phyloP scores from a whole-genome alignment of 2,113 vertebrate genomes.

The Copsychus sechellarum region DNA sequence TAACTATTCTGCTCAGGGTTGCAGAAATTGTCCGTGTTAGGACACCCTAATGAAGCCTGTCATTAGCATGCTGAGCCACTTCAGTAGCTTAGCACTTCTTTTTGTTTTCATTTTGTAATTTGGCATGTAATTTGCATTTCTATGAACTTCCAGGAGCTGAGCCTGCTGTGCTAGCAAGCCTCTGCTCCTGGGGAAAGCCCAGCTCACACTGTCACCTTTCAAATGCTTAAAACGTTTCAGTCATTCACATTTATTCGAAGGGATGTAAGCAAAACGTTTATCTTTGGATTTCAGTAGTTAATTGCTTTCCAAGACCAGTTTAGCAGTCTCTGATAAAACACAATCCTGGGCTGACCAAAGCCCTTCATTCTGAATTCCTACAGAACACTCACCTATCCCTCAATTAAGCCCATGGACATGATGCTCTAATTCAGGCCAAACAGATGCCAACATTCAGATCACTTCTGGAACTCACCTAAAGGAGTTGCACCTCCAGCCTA shows the following conservation, averaged over 20 bases:
- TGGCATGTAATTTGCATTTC: conserved; percentile 42
- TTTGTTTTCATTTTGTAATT: conserved; percentile 14
- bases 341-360: neutral
- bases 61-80: conserved; percentile 38
- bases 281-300: neutral
- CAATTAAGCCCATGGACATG: accelerated
- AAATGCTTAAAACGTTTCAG: neutral
- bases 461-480: neutral
- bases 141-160: neutral
- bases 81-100: neutral
- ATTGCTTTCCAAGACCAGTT: neutral
- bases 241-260: neutral
- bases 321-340: neutral
- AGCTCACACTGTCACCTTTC: neutral
- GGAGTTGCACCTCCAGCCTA: neutral
- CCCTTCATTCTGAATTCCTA: neutral
- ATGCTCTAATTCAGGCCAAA: neutral
- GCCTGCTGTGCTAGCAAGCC: neutral
- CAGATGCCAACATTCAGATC: neutral
- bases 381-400: neutral
- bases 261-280: neutral
- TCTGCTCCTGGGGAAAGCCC: neutral
- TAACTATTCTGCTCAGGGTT: neutral
- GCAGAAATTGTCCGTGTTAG: neutral
- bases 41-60: neutral